Conservation (phyloP, 2,113 vertebrate genomes). For the Gasterosteus aculeatus region DNA sequence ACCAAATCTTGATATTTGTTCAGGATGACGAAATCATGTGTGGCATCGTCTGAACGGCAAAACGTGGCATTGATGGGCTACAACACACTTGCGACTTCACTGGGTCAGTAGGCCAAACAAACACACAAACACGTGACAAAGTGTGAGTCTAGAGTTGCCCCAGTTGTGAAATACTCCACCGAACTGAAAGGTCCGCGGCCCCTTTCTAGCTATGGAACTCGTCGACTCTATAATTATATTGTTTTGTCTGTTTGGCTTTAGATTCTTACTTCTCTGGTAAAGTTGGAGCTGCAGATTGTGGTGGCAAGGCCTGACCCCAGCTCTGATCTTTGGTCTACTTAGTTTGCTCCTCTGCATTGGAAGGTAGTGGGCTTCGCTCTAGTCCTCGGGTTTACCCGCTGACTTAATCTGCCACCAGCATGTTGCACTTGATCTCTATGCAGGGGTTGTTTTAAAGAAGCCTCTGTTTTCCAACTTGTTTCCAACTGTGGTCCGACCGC, state of each 20-base stretch:
- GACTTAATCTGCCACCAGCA: slow-evolving; percentile 79
- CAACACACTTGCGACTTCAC: not conserved
- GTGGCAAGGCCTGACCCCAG: slow-evolving; percentile 8
- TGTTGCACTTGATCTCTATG: slow-evolving; percentile 81
- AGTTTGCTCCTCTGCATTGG: slow-evolving; percentile 5
- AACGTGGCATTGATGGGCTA: not conserved
- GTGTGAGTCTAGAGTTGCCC: not conserved
- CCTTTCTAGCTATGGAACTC: not conserved
- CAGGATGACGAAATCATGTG: slow-evolving; percentile 10
- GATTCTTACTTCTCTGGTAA: not conserved
- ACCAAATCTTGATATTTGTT: slow-evolving; percentile 9
- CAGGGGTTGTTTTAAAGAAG: slow-evolving; percentile 78
- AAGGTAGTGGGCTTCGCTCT: slow-evolving; percentile 36
- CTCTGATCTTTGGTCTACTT: slow-evolving; percentile 24
- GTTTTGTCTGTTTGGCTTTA: not conserved
- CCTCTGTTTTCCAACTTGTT: slow-evolving; percentile 77
- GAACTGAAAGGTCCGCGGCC: not conserved
- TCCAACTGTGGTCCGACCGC: slow-evolving; percentile 56
- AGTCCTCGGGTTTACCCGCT: slow-evolving; percentile 44
- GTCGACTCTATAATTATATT: not conserved
- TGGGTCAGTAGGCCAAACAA: not conserved
- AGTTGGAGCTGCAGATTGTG: not conserved
- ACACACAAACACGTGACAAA: not conserved
- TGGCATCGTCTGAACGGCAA: not conserved
- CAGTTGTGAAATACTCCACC: not conserved